These are phyloP conservation scores for Sakesphorus luctuosus DNA, from an alignment of 2,113 vertebrate genomes.

Conservation along the genomic window DNA sequence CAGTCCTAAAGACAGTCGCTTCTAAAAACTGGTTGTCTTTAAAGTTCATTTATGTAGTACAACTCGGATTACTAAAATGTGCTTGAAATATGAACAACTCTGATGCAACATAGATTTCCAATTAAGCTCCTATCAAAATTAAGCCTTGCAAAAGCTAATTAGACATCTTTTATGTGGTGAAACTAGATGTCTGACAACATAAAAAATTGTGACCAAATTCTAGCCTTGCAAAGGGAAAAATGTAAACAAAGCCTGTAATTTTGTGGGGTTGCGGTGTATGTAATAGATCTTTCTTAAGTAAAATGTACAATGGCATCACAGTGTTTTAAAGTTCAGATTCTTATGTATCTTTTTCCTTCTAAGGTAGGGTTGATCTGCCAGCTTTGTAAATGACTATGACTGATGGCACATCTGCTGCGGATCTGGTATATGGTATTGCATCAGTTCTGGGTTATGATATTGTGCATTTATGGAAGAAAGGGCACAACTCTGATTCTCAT, in stretches of 20 bases:
- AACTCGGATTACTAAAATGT: neutral
- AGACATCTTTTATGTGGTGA: neutral
- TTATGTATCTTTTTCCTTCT: neutral
- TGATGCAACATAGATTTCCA: neutral
- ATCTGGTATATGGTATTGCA: neutral
- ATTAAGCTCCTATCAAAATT: neutral
- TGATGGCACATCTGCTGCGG: neutral
- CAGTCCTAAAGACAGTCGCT: neutral
- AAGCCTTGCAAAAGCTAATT: neutral
- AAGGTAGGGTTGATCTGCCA: neutral
- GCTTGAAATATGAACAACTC: neutral
- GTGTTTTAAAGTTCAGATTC: neutral
- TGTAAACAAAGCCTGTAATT: neutral
- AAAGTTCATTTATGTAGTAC: slow-evolving; percentile 4
- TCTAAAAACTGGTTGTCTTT: neutral
- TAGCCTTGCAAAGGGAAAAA: neutral
- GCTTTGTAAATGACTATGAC: neutral
- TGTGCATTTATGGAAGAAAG: neutral
- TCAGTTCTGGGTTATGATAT: neutral
- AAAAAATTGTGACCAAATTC: neutral
- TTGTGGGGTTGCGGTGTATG: fast-evolving
- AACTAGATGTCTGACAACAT: neutral
- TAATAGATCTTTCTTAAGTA: neutral
- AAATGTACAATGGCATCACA: neutral
- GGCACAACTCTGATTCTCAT: neutral